These are phyloP conservation scores for Scaptodrosophila lebanonensis DNA, from an alignment of 1,140 invertebrate species.

Conservation along the genomic window DNA sequence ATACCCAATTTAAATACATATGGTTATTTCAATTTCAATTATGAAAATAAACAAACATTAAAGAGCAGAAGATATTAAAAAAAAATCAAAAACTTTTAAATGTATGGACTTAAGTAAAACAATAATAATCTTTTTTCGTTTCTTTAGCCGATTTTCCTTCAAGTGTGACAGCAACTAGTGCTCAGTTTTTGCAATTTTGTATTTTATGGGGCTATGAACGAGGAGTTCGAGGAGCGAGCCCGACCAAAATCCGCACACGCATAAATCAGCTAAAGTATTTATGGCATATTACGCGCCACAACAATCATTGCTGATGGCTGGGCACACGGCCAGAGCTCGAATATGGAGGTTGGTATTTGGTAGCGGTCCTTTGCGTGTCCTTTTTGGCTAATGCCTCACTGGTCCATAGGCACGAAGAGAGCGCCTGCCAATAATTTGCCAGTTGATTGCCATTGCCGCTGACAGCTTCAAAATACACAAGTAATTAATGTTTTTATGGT, in stretches of 20 bases:
- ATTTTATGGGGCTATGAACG: slow-evolving; percentile 25
- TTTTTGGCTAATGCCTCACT: not conserved
- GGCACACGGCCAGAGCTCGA: too few species aligned
- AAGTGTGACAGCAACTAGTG: too few species aligned
- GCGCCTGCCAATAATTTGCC: slow-evolving; percentile 31
- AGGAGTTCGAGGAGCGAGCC: not conserved
- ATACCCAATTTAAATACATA: too few species aligned
- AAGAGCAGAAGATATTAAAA: too few species aligned
- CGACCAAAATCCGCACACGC: not conserved
- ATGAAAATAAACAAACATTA: too few species aligned
- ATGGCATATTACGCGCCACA: slow-evolving; percentile 23
- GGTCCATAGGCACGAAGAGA: not conserved
- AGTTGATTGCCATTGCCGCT: slow-evolving; percentile 31
- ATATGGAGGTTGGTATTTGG: too few species aligned
- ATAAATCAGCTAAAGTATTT: slow-evolving; percentile 38
- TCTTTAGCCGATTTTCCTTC: too few species aligned
- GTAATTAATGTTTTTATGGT: slow-evolving; percentile 40
- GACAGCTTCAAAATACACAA: slow-evolving; percentile 25
- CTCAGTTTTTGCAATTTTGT: slow-evolving; percentile 18
- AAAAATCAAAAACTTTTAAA: too few species aligned
- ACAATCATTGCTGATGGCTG: slow-evolving; percentile 13
- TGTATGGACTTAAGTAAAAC: too few species aligned
- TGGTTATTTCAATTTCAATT: too few species aligned
- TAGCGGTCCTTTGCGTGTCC: not conserved
- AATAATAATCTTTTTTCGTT: too few species aligned